A percentile compares a stretch with the other conserved stretches of the same genome.
Conservation (phyloP, 2,888 invertebrate species). For the Acrobasis repandana region DNA sequence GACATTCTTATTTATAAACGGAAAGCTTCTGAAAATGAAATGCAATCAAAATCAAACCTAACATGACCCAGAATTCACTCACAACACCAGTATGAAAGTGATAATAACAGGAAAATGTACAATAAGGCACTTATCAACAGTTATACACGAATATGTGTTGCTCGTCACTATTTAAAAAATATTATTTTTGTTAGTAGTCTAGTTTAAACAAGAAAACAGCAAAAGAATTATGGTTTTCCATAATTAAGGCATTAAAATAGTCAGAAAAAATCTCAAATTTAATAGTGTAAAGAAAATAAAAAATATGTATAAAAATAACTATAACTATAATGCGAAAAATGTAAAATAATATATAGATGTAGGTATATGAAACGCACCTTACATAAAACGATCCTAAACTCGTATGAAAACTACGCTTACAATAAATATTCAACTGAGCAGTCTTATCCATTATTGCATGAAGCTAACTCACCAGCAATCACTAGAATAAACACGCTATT, state of each 20-base stretch:
- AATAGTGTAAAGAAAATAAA: background rate
- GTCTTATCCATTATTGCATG: constrained; percentile 30
- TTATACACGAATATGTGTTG: background rate
- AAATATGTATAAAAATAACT: constrained; percentile 1
- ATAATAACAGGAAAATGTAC: background rate
- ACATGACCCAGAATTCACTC: background rate
- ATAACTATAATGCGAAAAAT: too few species aligned
- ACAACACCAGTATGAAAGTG: background rate
- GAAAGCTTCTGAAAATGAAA: background rate
- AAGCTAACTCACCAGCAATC: background rate
- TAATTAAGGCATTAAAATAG: too few species aligned
- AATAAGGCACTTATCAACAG: background rate
- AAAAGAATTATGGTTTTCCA: too few species aligned
- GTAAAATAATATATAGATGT: too few species aligned
- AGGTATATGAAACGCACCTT: background rate
- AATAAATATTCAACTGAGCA: constrained; percentile 32
- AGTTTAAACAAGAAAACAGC: too few species aligned
- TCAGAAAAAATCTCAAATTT: too few species aligned
- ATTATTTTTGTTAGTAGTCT: too few species aligned
- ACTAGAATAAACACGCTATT: constrained; percentile 12
- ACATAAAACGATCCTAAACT: constrained; percentile 5
- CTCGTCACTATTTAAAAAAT: too few species aligned
- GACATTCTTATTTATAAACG: too few species aligned
- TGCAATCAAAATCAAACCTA: background rate
- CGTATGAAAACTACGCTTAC: constrained; percentile 18